Percentiles rank a stretch among this genome's conserved stretches.
Conservation (phyloP, 2,113 vertebrate genomes). For the Notothenia rossii region DNA sequence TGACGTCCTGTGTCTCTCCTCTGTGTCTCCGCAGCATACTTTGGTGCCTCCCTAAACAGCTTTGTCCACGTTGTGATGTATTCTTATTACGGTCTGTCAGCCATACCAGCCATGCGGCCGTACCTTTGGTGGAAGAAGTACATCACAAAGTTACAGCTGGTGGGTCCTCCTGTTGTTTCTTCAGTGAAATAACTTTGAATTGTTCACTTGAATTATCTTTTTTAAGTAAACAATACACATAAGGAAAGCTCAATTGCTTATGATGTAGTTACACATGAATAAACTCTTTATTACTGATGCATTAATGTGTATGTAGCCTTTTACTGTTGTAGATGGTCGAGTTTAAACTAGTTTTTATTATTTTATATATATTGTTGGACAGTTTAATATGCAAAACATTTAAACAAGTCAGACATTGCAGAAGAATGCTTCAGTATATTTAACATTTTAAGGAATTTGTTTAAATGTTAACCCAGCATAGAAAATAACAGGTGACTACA, state of each 20-base stretch:
- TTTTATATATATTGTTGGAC: no score
- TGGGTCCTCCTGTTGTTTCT: conserved; percentile 73
- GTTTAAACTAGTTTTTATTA: no score
- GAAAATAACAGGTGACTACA: neutral
- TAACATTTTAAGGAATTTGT: no score
- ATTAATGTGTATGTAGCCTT: neutral
- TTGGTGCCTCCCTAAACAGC: conserved; percentile 94
- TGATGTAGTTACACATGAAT: neutral
- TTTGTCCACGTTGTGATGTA: conserved; percentile 99
- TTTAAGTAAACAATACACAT: no score
- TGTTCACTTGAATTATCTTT: no score
- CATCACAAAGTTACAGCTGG: conserved; percentile 98
- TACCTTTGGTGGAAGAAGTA: conserved; percentile 99
- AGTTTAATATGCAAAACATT: no score
- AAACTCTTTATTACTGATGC: neutral
- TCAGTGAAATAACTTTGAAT: neutral
- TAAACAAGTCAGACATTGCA: no score
- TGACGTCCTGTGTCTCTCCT: conserved; percentile 21
- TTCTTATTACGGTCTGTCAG: conserved; percentile 95
- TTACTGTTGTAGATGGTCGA: neutral
- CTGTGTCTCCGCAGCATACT: conserved; percentile 87
- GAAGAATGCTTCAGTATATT: no score
- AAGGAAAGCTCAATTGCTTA: neutral
- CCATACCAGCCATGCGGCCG: conserved; percentile 91
- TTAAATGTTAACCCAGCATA: neutral